phyloP scores from a whole-genome alignment of 2,888 invertebrate genomes.

The Reticulitermes lucifugus region DNA sequence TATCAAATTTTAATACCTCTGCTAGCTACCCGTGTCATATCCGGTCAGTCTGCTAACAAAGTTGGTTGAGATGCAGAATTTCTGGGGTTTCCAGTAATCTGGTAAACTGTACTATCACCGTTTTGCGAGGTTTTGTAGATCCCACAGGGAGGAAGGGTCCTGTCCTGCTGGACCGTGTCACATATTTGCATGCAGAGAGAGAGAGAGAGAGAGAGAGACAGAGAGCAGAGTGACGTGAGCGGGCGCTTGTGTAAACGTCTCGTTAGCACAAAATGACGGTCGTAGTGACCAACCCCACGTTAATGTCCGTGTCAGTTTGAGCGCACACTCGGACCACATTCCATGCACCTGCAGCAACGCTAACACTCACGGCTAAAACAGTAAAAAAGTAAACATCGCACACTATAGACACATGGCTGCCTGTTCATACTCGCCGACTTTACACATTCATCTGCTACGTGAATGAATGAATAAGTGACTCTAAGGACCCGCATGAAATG shows the following conservation, averaged over 20 bases:
- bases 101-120: neutral
- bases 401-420: neutral
- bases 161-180: neutral
- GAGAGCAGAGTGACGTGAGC: neutral
- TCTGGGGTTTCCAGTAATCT: neutral
- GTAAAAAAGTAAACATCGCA: conserved; percentile 30
- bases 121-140: too few species aligned
- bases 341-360: conserved; percentile 2
- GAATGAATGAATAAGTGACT: conserved; percentile 7
- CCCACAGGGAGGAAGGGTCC: neutral
- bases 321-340: neutral
- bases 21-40: too few species aligned
- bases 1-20: too few species aligned
- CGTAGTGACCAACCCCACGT: neutral
- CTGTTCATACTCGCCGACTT: too few species aligned
- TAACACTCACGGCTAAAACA: conserved; percentile 6
- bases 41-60: too few species aligned
- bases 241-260: conserved; percentile 27
- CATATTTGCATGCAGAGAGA: conserved; percentile 18
- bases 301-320: conserved; percentile 4
- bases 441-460: neutral
- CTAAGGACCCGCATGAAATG: neutral
- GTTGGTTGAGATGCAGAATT: too few species aligned
- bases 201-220: neutral
- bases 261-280: conserved; percentile 30